Conservation (phyloP, 2,888 invertebrate genomes). For the Ochlodes sylvanus region DNA sequence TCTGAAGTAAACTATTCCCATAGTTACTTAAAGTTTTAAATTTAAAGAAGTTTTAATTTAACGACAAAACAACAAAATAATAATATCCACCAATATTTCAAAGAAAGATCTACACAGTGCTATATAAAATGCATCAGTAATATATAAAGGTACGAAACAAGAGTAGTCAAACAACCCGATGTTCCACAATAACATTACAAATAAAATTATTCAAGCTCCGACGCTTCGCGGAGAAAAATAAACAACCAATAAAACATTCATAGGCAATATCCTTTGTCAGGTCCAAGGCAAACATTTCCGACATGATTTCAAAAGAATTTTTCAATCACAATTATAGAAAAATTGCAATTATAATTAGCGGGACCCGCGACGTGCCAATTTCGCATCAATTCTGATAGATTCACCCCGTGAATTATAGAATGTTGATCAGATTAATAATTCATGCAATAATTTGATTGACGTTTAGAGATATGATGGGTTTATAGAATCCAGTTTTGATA, state of each 20-base stretch:
- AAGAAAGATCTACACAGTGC: too few species aligned
- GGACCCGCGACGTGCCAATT: constrained; percentile 67
- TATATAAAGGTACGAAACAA: too few species aligned
- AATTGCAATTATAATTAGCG: constrained; percentile 70
- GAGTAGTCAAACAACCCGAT: constrained; percentile 33
- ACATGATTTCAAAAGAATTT: constrained; percentile 51
- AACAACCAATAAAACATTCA: constrained; percentile 77
- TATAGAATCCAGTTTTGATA: constrained; percentile 64
- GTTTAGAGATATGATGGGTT: constrained; percentile 56
- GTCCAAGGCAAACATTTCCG: constrained; percentile 58
- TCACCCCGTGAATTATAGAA: constrained; percentile 53
- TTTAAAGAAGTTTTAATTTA: too few species aligned
- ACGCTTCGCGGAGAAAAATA: constrained; percentile 75
- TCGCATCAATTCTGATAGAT: constrained; percentile 57
- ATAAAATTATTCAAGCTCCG: constrained; percentile 64
- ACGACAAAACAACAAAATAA: too few species aligned
- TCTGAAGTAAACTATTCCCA: too few species aligned
- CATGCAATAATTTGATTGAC: constrained; percentile 71
- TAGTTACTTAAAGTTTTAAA: too few species aligned
- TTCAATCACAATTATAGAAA: constrained; percentile 58
- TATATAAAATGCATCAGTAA: too few species aligned
- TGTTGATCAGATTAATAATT: constrained; percentile 59
- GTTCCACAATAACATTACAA: constrained; percentile 58
- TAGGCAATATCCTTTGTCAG: constrained; percentile 62
- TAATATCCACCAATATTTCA: too few species aligned